Evolutionary conservation across 2,113 vertebrate genomes (phyloP).

Genomic region (Pterocles orientalis): DNA sequence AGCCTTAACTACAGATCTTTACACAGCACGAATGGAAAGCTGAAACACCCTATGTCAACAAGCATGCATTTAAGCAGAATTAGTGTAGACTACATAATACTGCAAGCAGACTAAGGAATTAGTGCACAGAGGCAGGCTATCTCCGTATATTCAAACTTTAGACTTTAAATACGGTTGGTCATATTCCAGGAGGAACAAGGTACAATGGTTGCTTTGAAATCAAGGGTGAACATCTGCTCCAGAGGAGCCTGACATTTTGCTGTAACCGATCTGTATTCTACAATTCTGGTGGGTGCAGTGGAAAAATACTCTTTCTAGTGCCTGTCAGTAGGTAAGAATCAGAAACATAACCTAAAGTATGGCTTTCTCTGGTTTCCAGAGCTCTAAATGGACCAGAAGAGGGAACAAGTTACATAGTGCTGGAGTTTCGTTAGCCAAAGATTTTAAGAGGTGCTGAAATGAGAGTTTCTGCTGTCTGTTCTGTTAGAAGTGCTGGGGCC

Average conservation of each 20-base stretch:
- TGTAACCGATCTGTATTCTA: neutral
- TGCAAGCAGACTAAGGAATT: neutral
- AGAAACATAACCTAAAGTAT: neutral
- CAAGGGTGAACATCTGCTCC: neutral
- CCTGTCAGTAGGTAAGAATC: neutral
- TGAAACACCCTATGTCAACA: neutral
- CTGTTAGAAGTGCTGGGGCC: neutral
- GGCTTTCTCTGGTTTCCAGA: neutral
- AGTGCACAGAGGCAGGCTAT: neutral
- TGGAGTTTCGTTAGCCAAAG: neutral
- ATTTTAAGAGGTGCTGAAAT: neutral
- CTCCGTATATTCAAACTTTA: neutral
- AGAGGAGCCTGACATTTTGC: neutral
- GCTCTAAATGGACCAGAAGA: neutral
- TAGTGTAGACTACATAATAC: neutral
- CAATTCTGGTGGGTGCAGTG: neutral
- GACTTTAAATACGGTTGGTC: neutral
- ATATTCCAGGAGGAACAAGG: neutral
- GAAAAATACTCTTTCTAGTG: neutral
- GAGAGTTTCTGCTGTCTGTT: neutral
- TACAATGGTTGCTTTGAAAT: neutral
- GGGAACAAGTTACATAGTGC: neutral
- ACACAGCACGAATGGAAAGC: neutral
- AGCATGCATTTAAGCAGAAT: neutral
- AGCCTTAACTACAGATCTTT: neutral